Base-by-base conservation (phyloP, 2,113 vertebrate species). In the Pelmatolapia mariae region DNA sequence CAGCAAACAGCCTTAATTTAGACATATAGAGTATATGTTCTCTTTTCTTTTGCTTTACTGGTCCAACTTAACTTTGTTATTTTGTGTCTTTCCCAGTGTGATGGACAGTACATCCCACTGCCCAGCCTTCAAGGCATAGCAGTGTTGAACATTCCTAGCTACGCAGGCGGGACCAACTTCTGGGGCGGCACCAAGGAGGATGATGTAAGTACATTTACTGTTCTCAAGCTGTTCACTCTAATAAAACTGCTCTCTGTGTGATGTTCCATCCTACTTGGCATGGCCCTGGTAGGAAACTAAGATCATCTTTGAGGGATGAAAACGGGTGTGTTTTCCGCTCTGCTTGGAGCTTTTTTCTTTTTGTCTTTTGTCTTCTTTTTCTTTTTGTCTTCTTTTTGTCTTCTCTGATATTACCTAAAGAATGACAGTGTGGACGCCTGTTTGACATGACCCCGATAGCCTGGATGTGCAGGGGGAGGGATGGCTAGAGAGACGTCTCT, bases 161-260 rank as follows among this genome's bases (percentile, higher is more conserved):
- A 99, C 12, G 98, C 98, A 2, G 98, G 98, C 61, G 98, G 98
- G 83, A 99, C 98, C 85, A 99, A 99, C 95, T 99, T 99, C 96
- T 99, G 98, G 98, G 98, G 98, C 18, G 98, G 98, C 94, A 99
- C 98, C 86, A 99, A 99, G 94, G 98, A 99, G 91, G 98, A 99
- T 52, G 98, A 99, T 87, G 98, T 99, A 96, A 98, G 98, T 98
- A 50, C 71, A 71, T 36, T n/a, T 26, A 59, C 59, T 11, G 26
- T 13, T 6, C 31, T 9, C 38, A 10, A 12, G 9, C 4, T 43
- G 43, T 63, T 76, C 56, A 31, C 83, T 50, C 45, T 78, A 56
- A 5, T 50, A 53, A 83, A 53, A 81, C 26, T 15, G 22, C 38
- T 68, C 45, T 29, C 43, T 76, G 19, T 45, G 63, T 73, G 53